Evolutionary conservation across 1,140 invertebrate genomes (phyloP), one percentile per base, ranked within the genome.

Genomic region (Drosophila cardini): DNA sequence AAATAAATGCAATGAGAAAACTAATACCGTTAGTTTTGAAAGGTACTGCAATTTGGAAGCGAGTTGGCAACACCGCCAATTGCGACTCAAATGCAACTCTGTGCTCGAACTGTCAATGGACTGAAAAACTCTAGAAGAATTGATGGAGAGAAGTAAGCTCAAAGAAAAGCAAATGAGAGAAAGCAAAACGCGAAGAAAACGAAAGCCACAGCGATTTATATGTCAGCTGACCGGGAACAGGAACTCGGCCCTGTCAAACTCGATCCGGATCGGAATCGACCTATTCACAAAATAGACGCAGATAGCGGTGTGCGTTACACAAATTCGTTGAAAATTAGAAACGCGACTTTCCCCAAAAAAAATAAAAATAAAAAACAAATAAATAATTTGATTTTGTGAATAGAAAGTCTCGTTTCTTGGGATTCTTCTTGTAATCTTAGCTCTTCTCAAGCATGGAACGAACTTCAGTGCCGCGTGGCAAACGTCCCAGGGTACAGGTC

Each of bases 191-290:
- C 68, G 68, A 64, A 71, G 42, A 46, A 72, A 70, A 78, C 76
- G 50, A 70, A 48, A 76, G 18, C 76, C 82, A 76, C 67, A 73
- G 71, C 78, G 82, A 68, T 72, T 86, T 86, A 86, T 81, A 86
- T 60, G 82, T 86, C 82, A 86, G 75, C 70, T 70, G 61, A 50
- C 58, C 62, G 46, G 62, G 46, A 56, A 50, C 38, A 62, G 62
- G 56, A 9, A 34, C 11, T 13, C 10, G 30, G 18, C 40, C 13
- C 69, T 84, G 64, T 84, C 81, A 72, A 77, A 68, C 32, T n/a
- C 13, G 42, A 34, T n/a, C 38, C 38, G 38, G 13, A 13, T 40
- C 38, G 6, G 26, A 45, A 18, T 30, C 10, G 38, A 46, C 40
- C 69, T 62, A 72, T 38, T 57, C 52, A 11, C 26, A 68, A 68